Conservation (phyloP, 2,797 vertebrate species). For the Enteromius afrohamiltoni region DNA sequence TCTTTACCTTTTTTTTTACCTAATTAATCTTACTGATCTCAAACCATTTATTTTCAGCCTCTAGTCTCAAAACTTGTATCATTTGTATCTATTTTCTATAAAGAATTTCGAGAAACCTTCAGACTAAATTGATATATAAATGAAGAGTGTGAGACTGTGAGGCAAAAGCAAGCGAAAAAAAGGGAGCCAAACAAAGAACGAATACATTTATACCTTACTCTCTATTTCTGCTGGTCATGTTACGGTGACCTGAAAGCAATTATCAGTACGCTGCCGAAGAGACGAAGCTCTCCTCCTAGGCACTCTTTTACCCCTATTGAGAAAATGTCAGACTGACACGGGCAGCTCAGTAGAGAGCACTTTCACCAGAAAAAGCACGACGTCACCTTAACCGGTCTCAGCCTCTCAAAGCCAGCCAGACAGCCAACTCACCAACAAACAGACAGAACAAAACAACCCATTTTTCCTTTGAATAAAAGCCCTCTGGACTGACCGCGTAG, state of each 20-base stretch:
- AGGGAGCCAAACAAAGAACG: conserved; percentile 17
- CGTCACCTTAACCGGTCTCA: conserved; percentile 36
- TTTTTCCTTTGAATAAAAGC: conserved; percentile 31
- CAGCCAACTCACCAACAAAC: conserved; percentile 44
- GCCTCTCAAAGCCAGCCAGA: conserved; percentile 36
- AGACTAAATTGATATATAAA: background rate
- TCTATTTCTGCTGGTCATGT: conserved; percentile 67
- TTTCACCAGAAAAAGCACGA: conserved; percentile 51
- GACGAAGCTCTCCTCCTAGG: conserved; percentile 24
- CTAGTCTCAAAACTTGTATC: background rate
- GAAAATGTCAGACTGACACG: conserved; percentile 62
- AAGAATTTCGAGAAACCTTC: background rate
- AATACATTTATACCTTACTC: conserved; percentile 31
- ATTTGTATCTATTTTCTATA: background rate
- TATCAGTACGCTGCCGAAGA: conserved; percentile 70
- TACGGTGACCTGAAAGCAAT: conserved; percentile 82
- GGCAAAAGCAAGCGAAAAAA: background rate
- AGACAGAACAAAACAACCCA: conserved; percentile 42
- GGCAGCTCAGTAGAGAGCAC: conserved; percentile 47
- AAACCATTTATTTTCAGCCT: background rate
- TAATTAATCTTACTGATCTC: background rate
- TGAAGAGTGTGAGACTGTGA: background rate
- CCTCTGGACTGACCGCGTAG: background rate
- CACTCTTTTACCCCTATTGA: conserved; percentile 46
- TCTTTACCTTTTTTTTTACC: background rate